Base-by-base conservation (phyloP, 2,113 vertebrate species). In the Egretta garzetta region DNA sequence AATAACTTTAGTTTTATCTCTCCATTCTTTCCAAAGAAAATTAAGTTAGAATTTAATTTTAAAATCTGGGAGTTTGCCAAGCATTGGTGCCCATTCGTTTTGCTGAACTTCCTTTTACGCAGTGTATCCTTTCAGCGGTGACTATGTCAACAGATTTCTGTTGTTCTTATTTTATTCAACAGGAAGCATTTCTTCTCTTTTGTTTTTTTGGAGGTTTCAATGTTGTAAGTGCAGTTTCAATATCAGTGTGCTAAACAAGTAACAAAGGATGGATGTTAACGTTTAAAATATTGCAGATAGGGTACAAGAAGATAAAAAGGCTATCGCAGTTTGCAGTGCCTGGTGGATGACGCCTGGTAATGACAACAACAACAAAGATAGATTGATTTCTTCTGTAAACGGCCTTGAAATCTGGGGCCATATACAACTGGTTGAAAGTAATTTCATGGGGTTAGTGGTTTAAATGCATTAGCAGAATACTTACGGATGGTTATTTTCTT, bases 401-500 rank as follows among this genome's bases (percentile, higher is more conserved):
- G 1, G 35, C 80, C 66, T 81, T 82, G 73, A 91, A 86, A 93
- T 96, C 56, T 82, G 49, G 56, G 53, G 70, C 73, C 1, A 0
- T 24, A 14, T 53, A 90, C 39, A 37, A 70, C 60, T 75, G 80
- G 83, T 92, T 92, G 93, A 71, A 95, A 98, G 93, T 75, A 45
- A 89, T 98, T 98, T 97, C 92, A 77, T 90, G 89, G 85, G 91
- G 21, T 45, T 94, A 79, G 45, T 37, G 45, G 73, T 93, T 96
- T 85, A 90, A 75, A 68, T 70, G 71, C 91, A 93, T 97, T 94
- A 97, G 62, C 50, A 82, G 91, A 64, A 87, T 74, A 81, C 45
- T 95, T 91, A 94, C 1, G 17, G 73, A 68, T 91, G 76, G 64
- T 86, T 93, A 91, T 95, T 97, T 96, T 90, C 83, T 94, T 94